Base-by-base conservation (phyloP, 53 echinoderm and acorn worm species). In the Henricia sp. region DNA sequence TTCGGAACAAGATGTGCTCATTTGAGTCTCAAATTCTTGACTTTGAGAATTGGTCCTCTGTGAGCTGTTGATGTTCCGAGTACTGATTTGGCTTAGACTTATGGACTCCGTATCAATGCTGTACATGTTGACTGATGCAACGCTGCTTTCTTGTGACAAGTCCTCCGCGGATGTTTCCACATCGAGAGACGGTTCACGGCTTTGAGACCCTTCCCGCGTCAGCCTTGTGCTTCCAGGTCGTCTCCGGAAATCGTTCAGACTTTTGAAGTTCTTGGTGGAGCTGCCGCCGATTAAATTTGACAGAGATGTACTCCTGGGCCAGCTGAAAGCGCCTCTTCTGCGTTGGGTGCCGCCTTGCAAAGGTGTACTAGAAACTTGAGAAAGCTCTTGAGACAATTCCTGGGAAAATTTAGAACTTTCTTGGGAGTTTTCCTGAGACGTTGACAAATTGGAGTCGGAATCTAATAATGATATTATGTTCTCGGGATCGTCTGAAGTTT, bases 21-120 rank as follows among this genome's bases (percentile, higher is more conserved):
- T 35, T 41, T 41, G 13, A 44, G 3, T 46, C n/a, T 73, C 23
- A 23, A 32, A 3, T 27, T 32, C 16, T 2, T 37, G 52, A 54
- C 30, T 39, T 33, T 1, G 32, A 16, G 46, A 46, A 25, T 29
- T 35, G 8, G 33, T 30, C 1, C 19, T 57, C 44, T 80, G 27
- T 1, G 80, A 62, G 80, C 64, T 46, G n/a, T 64, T 32, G 1
- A 63, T 30, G 8, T 37, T 20, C 21, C 16, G 1, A 64, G 48
- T 50, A 48, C 82, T 67, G 16, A 72, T 50, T 34, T 72, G 82
- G 48, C 66, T 71, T 10, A 48, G 59, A 62, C 42, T 54, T 3
- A 88, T 17, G 4, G 82, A 82, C 19, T 89, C 84, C 4, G 83
- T 73, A 34, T 89, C 89, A 50, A 84, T 82, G 57, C 89, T 89